These are phyloP conservation scores for Penelope pileata DNA, from an alignment of 2,113 vertebrate genomes.

Conservation along the genomic window DNA sequence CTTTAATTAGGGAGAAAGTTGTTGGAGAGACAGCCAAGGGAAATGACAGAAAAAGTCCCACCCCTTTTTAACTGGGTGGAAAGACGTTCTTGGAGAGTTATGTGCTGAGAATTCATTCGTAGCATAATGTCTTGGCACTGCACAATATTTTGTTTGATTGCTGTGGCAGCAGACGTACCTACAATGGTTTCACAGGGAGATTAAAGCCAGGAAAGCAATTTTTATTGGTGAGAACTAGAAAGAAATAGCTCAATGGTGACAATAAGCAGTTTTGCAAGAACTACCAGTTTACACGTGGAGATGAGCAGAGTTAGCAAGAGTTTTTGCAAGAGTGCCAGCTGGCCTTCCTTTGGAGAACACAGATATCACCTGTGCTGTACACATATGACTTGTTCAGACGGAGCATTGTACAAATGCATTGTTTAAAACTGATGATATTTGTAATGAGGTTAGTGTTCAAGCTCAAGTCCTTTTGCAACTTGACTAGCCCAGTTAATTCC, in stretches of 20 bases:
- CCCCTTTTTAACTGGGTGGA: not conserved
- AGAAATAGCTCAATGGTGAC: not conserved
- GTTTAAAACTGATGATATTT: not conserved
- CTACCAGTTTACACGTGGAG: not conserved
- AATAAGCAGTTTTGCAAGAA: not conserved
- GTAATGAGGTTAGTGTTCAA: not conserved
- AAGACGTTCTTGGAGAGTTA: conserved; percentile 7
- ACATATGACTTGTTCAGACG: not conserved
- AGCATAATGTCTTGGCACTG: not conserved
- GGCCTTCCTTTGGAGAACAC: not conserved
- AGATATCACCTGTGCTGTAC: not conserved
- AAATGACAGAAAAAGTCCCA: not conserved
- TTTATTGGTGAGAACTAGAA: not conserved
- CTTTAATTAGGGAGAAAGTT: not conserved
- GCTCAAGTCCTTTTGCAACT: not conserved
- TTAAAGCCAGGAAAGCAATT: not conserved
- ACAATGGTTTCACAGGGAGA: not conserved
- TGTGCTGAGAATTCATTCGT: not conserved
- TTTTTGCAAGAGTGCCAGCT: conserved; percentile 16
- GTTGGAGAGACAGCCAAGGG: not conserved
- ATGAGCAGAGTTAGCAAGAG: not conserved
- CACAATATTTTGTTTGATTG: conserved; percentile 8
- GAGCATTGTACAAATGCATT: not conserved
- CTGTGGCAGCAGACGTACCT: conserved; percentile 27
- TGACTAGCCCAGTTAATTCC: not conserved